These are phyloP conservation scores for Platichthys flesus DNA, from an alignment of 2,113 vertebrate genomes.

Conservation along the genomic window DNA sequence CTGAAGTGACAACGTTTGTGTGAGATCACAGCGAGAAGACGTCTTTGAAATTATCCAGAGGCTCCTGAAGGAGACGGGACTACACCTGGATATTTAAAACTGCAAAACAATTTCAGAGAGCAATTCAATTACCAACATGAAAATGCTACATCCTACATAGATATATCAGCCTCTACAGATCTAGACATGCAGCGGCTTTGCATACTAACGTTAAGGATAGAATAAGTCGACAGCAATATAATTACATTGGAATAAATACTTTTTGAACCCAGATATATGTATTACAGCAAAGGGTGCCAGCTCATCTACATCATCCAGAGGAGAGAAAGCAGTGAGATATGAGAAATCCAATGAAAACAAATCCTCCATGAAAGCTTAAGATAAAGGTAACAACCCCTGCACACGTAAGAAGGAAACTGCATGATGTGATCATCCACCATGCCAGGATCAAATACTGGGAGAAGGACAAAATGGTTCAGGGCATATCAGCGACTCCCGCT, in stretches of 20 bases:
- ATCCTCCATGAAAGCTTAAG: conserved; percentile 19
- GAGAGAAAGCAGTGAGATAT: conserved; percentile 25
- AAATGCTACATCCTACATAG: background rate
- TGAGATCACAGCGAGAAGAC: conserved; percentile 24
- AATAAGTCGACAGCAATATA: background rate
- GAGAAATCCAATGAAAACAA: conserved; percentile 50
- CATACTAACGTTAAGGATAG: background rate
- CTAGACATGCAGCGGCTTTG: background rate
- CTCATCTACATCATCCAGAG: conserved; percentile 45
- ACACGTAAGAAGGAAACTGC: conserved; percentile 8
- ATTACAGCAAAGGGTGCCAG: conserved; percentile 7
- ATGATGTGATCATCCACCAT: background rate
- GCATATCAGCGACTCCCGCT: conserved; percentile 10
- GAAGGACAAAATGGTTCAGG: conserved; percentile 29
- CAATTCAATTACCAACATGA: background rate
- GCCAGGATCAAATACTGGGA: conserved; percentile 27
- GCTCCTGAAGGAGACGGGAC: background rate
- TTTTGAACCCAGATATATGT: background rate
- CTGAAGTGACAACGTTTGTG: conserved; percentile 18
- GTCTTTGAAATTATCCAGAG: background rate
- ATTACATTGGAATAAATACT: background rate
- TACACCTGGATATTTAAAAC: background rate
- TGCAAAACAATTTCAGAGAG: background rate
- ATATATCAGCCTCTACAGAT: background rate
- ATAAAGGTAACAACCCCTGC: conserved; percentile 29